Evolutionary conservation across 2,113 vertebrate genomes (phyloP), one percentile per base, ranked within the genome.

Genomic region (Cairina moschata): DNA sequence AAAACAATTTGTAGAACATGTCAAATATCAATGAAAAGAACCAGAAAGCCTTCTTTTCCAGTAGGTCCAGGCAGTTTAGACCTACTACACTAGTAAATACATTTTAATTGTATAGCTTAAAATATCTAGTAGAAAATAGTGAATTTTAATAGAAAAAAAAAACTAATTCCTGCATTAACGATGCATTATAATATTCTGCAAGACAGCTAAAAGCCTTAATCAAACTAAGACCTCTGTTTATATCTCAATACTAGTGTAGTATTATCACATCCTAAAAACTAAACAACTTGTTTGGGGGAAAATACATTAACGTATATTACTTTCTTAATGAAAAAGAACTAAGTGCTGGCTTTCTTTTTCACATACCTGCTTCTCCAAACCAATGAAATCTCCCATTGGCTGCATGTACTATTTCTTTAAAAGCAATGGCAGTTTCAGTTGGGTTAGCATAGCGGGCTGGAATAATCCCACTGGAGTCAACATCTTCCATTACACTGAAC

Each of bases 301-400:
- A 32, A 55, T 22, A 7, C 28, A 81, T 25, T 56, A 88, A 66
- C 29, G 29, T 44, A 7, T 67, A 82, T 34, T 63, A 71, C 13
- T 86, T 91, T 10, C 52, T 25, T 34, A 68, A 85, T 36, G 17
- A 58, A 74, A 77, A 68, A 78, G 9, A n/a, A 96, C 3, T 4
- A 56, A 3, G 3, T 38, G 11, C 20, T 87, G 63, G 48, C 38
- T 52, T 78, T 38, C 38, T 54, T 85, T 65, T 52, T 28, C 56
- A 59, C 82, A 4, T 66, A 99, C 99, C 98, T 94, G 96, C 97
- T 82, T 98, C 98, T 86, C 98, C 98, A 96, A 98, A 98, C 98
- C 98, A 99, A 55, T 98, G 98, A 83, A 99, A 98, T 32, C 98
- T 98, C 28, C 98, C 98, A 0, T 72, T 78, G 15, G 96, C 88